Conservation (phyloP, 64 coral and sea anemone genomes). For the Anthopleura sola region DNA sequence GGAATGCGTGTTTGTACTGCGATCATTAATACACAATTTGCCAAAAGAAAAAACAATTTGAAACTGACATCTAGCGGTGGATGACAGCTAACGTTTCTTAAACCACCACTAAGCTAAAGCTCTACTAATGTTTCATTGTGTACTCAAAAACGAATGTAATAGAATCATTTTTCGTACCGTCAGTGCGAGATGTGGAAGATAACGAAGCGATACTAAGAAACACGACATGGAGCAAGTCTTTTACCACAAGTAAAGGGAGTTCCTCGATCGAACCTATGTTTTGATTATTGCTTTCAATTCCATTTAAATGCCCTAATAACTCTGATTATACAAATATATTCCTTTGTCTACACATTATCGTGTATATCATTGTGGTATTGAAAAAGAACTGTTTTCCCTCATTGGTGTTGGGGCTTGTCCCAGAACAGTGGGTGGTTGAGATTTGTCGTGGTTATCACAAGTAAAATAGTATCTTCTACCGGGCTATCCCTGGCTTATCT, state of each 20-base stretch:
- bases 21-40: constrained; percentile 70
- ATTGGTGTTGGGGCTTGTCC: not conserved
- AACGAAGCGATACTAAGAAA: not conserved
- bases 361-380: not conserved
- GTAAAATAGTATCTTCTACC: not conserved
- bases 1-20: constrained; percentile 60
- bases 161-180: not conserved
- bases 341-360: not conserved
- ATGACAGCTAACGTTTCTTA: not conserved
- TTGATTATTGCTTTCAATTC: not conserved
- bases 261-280: not conserved
- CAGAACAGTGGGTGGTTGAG: not conserved
- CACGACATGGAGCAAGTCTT: not conserved
- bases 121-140: not conserved
- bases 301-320: not conserved
- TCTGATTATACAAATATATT: constrained; percentile 1
- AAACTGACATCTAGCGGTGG: not conserved
- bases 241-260: not conserved
- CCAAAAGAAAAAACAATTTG: constrained; percentile 31
- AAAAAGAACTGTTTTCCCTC: not conserved
- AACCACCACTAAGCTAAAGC: not conserved
- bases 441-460: constrained; percentile 9
- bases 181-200: not conserved
- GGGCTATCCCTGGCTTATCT: not conserved
- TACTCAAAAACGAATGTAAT: not conserved